Evolutionary conservation across 2,888 invertebrate species (phyloP).

Genomic region (Tipula vernalis): DNA sequence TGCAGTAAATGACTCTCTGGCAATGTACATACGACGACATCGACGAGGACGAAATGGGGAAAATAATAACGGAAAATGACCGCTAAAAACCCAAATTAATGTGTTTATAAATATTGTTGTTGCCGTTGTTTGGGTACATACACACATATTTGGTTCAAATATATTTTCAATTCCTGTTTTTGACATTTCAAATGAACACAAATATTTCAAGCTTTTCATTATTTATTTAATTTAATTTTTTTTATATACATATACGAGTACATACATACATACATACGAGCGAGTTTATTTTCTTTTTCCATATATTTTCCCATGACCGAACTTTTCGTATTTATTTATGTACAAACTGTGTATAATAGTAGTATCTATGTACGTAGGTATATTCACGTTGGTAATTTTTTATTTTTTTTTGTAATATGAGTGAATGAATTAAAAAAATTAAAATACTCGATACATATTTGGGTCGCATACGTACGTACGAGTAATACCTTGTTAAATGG

Average conservation of each 20-base stretch:
- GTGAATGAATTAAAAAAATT: not conserved
- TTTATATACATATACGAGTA: not conserved
- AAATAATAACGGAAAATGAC: not conserved
- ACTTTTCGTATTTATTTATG: not conserved
- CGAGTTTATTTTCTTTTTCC: not conserved
- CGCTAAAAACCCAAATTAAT: slow-evolving; percentile 4
- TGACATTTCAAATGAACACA: not conserved
- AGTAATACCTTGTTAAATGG: not conserved
- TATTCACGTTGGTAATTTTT: not conserved
- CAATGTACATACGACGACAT: not conserved
- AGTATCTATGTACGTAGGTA: not conserved
- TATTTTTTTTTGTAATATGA: not conserved
- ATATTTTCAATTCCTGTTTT: not conserved
- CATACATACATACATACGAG: no score
- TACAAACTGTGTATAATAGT: not conserved
- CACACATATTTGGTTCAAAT: not conserved
- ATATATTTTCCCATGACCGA: not conserved
- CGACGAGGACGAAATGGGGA: not conserved
- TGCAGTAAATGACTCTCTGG: not conserved
- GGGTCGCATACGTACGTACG: not conserved
- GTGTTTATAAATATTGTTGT: not conserved
- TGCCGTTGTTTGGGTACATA: not conserved
- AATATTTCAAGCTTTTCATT: slow-evolving; percentile 4
- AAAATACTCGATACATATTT: not conserved
- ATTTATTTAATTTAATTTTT: not conserved